These are phyloP conservation scores for Crotalus helleri DNA, from an alignment of 2,113 vertebrate genomes.

Conservation along the genomic window DNA sequence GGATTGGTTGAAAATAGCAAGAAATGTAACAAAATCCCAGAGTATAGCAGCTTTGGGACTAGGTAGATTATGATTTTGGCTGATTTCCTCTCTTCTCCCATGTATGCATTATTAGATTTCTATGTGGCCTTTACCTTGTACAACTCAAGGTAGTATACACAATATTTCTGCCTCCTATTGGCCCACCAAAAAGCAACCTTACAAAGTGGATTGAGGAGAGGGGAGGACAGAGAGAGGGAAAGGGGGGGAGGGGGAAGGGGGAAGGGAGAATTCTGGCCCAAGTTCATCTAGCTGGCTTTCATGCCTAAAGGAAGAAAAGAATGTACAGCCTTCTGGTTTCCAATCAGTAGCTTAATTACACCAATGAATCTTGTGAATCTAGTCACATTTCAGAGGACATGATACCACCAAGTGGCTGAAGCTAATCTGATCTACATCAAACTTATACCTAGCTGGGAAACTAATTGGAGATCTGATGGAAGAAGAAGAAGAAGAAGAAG, in stretches of 20 bases:
- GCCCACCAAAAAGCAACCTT: background rate
- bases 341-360: background rate
- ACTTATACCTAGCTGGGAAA: background rate
- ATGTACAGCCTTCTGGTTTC: background rate
- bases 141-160: background rate
- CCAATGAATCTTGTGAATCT: background rate
- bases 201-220: background rate
- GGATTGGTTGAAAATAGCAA: background rate
- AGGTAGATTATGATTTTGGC: background rate
- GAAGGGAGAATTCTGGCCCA: background rate
- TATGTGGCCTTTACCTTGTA: background rate
- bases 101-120: background rate
- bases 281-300: background rate
- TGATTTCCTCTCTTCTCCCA: background rate
- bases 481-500: too few relatives aligned
- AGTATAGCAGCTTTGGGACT: background rate
- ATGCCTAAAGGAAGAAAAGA: background rate
- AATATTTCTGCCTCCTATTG: background rate
- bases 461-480: background rate
- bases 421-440: background rate
- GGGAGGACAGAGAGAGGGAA: too few relatives aligned
- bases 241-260: too few relatives aligned
- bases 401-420: background rate
- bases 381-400: too few relatives aligned
- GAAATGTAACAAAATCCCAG: background rate